Percentiles rank a stretch among this genome's conserved stretches.
Evolutionary conservation across 2,888 invertebrate genomes (phyloP).

Genomic region (Fabriciana adippe): DNA sequence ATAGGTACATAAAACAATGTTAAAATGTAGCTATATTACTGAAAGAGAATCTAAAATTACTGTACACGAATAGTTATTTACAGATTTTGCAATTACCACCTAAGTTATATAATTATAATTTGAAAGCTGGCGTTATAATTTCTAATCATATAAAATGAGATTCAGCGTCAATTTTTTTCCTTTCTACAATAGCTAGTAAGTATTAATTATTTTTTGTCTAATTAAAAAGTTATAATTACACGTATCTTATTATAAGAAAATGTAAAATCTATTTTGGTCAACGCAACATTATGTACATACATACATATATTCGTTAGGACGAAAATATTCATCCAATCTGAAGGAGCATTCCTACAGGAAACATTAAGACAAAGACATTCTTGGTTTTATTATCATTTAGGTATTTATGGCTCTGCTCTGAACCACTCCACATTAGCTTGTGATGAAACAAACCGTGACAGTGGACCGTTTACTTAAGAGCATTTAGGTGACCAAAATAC

Average conservation of each 20-base stretch:
- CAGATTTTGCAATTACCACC: no score
- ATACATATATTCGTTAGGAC: slow-evolving; percentile 4
- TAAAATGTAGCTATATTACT: background rate
- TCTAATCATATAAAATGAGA: slow-evolving; percentile 8
- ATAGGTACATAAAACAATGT: background rate
- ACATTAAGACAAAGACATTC: slow-evolving; percentile 35
- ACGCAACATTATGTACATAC: background rate
- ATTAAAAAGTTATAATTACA: slow-evolving; percentile 10
- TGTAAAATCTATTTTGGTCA: background rate
- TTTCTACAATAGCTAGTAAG: background rate
- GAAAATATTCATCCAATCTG: slow-evolving; percentile 19
- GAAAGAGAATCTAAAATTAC: no score
- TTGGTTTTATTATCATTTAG: slow-evolving; percentile 28
- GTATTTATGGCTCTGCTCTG: slow-evolving; percentile 26
- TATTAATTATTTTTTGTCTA: background rate
- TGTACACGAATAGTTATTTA: no score
- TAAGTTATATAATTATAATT: no score
- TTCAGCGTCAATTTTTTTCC: background rate
- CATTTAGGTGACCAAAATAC: background rate
- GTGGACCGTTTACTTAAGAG: slow-evolving; percentile 6
- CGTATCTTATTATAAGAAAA: background rate
- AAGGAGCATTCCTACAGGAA: slow-evolving; percentile 27
- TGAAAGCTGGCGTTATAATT: no score
- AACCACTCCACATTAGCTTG: slow-evolving; percentile 8
- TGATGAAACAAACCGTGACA: slow-evolving; percentile 13